Evolutionary conservation across 2,113 vertebrate genomes (phyloP), one percentile per base, ranked within the genome.

Genomic region (Leucopternis melanops): DNA sequence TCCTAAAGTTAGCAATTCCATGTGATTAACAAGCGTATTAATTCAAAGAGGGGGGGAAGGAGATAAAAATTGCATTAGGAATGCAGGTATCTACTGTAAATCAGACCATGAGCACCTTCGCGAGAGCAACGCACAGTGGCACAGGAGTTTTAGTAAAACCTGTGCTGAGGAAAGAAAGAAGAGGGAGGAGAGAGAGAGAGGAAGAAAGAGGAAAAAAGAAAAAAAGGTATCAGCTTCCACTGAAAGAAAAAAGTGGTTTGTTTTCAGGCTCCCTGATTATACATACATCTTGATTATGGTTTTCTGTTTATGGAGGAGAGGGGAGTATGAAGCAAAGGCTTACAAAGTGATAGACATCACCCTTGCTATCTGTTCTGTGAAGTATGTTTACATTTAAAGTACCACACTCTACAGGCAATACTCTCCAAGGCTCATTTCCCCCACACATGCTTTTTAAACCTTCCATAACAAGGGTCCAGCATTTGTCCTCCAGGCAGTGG

Each of bases 11-110:
- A 93, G 86, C 87, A 85, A 96, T 97, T 93, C 55, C 36, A 3
- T 74, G 88, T 97, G 95, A 94, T 92, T 94, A 95, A 93, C 83
- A 90, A 96, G 94, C 66, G 4, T 83, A 96, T 97, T 96, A 95
- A 97, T 96, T 96, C 86, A 67, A 79, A 90, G 57, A 19, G 18
- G 59, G 54, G 65, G 70, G 47, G 40, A 86, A 92, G 83, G 71
- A 93, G 82, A 75, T 94, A 90, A 86, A 84, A 74, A 96, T 91
- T 92, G 90, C 93, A 95, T 91, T 95, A 94, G 84, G 92, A 86
- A 96, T 92, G 85, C 92, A 94, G 90, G 90, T 96, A 92, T 58
- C 65, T 86, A 38, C 82, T 90, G 75, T 92, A 92, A 97, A 97
- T 96, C 93, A 92, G 54, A 55, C 32, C 58, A 1, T 0, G 22